Percentiles rank a stretch among this genome's conserved stretches.
Evolutionary conservation across 2,113 vertebrate genomes (phyloP).

Genomic region (Hydrochoerus hydrochaeris): DNA sequence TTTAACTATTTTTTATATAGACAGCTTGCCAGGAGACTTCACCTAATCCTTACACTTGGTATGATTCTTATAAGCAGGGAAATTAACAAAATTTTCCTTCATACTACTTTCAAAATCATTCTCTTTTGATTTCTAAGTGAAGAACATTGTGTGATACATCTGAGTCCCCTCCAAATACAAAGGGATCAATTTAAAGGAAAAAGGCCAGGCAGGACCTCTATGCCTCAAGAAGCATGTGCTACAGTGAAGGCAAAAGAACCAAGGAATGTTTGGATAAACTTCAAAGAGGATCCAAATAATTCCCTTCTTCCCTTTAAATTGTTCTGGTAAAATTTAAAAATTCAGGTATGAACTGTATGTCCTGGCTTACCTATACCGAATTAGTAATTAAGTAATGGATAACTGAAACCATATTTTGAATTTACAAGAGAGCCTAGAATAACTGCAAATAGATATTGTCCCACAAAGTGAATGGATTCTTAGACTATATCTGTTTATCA

Average conservation of each 20-base stretch:
- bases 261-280: background rate
- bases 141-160: background rate
- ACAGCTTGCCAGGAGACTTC: background rate
- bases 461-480: background rate
- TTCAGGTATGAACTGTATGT: background rate
- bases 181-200: background rate
- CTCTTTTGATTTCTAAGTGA: background rate
- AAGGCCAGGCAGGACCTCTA: accelerated
- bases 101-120: background rate
- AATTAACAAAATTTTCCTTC: background rate
- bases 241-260: accelerated
- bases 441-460: background rate
- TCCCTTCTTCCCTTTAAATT: background rate
- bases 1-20: background rate
- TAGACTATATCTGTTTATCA: background rate
- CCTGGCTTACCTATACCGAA: background rate
- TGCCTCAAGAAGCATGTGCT: background rate
- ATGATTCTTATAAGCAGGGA: background rate
- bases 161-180: background rate
- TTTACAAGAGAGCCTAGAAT: background rate
- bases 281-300: background rate
- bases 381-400: background rate
- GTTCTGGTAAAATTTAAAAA: background rate
- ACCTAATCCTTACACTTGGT: too few relatives aligned
- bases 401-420: background rate